Conservation (phyloP, 2,888 invertebrate species). For the Chymomyza caudatula region DNA sequence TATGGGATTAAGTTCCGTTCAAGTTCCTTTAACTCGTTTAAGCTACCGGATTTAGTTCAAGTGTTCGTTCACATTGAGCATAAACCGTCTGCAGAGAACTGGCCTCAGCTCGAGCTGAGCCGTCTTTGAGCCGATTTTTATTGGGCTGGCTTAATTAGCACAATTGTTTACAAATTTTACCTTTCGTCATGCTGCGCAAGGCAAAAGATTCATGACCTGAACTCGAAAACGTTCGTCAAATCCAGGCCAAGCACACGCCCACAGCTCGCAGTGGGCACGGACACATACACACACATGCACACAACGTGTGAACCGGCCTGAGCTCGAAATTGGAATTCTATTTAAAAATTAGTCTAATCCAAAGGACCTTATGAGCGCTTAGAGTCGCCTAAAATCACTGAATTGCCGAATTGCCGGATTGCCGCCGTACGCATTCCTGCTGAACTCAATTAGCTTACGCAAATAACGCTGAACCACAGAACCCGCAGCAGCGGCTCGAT, state of each 20-base stretch:
- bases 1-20: slow-evolving; percentile 73
- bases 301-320: slow-evolving; percentile 9
- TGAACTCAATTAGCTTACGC: slow-evolving; percentile 40
- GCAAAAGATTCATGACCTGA: neutral
- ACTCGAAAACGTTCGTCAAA: slow-evolving; percentile 24
- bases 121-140: slow-evolving; percentile 61
- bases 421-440: slow-evolving; percentile 9
- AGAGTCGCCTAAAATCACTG: neutral
- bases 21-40: slow-evolving; percentile 75
- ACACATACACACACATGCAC: neutral
- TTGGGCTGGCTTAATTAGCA: slow-evolving; percentile 72
- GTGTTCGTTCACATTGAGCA: slow-evolving; percentile 26
- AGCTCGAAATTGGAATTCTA: slow-evolving; percentile 66
- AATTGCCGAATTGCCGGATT: neutral
- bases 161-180: slow-evolving; percentile 76
- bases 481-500: slow-evolving; percentile 28
- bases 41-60: slow-evolving; percentile 74
- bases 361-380: slow-evolving; percentile 29
- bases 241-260: slow-evolving; percentile 67
- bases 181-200: slow-evolving; percentile 66
- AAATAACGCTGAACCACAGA: slow-evolving; percentile 53
- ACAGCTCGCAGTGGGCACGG: slow-evolving; percentile 39
- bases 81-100: neutral
- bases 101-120: slow-evolving; percentile 14
- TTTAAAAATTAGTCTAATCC: slow-evolving; percentile 72